Conservation (phyloP, 2,797 vertebrate genomes). For the Malacoctenus gilli region DNA sequence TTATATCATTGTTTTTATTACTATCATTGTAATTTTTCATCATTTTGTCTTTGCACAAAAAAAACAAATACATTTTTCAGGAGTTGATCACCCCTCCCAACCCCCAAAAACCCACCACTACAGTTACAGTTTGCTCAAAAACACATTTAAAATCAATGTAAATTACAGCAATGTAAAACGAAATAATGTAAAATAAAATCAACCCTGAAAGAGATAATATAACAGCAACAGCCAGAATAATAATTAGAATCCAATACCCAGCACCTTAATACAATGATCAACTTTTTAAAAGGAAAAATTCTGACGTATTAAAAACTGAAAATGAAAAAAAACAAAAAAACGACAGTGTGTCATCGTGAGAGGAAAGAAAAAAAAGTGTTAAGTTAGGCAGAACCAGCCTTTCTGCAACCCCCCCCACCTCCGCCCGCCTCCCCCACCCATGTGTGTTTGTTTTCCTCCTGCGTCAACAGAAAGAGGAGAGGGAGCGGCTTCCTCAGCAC, state of each 20-base stretch:
- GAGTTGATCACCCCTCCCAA: conserved; percentile 75
- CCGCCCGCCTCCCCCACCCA: conserved; percentile 12
- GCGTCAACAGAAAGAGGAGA: conserved; percentile 31
- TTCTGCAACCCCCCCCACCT: conserved; percentile 8
- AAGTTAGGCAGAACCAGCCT: conserved; percentile 58
- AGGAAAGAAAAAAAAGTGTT: conserved; percentile 65
- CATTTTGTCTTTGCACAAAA: conserved; percentile 83
- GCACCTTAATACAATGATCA: conserved; percentile 85
- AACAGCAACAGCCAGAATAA: conserved; percentile 82
- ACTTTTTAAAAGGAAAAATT: conserved; percentile 71
- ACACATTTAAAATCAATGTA: conserved; percentile 83
- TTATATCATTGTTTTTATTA: conserved; percentile 86
- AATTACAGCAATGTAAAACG: conserved; percentile 87
- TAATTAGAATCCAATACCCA: conserved; percentile 83
- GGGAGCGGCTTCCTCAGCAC: conserved; percentile 42
- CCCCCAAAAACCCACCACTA: conserved; percentile 77
- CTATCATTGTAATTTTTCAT: conserved; percentile 86
- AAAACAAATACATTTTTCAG: conserved; percentile 78
- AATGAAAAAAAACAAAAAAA: conserved; percentile 57
- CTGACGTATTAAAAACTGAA: conserved; percentile 69
- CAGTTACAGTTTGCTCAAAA: conserved; percentile 81
- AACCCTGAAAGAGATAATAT: conserved; percentile 84
- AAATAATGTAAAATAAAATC: conserved; percentile 81
- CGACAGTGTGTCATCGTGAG: conserved; percentile 66
- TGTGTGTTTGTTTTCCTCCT: conserved; percentile 18